These are phyloP conservation scores for Clarias platycephalus DNA, from an alignment of 2,797 vertebrate genomes.

Conservation along the genomic window DNA sequence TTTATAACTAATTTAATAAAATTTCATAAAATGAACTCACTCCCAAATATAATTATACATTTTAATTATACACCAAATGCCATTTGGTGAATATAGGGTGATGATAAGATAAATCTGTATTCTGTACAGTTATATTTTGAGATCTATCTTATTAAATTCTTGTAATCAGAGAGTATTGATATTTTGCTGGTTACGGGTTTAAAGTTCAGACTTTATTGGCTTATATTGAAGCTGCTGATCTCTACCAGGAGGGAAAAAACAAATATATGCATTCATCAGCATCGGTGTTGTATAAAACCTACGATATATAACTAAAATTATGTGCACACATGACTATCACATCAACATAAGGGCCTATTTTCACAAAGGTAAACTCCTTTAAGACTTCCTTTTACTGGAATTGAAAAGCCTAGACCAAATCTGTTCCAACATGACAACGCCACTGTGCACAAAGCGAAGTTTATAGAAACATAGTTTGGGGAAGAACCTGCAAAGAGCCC, in stretches of 20 bases:
- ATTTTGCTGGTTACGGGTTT: neutral
- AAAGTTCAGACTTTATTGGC: neutral
- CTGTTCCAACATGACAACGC: neutral
- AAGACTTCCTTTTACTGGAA: neutral
- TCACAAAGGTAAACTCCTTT: neutral
- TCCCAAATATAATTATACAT: neutral
- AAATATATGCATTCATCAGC: neutral
- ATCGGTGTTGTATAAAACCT: neutral
- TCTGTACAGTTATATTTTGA: neutral
- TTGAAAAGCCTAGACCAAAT: neutral
- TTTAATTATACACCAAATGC: neutral
- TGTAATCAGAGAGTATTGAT: neutral
- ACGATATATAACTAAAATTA: neutral
- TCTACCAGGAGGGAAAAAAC: neutral
- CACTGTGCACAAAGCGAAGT: neutral
- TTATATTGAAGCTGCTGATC: neutral
- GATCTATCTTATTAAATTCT: neutral
- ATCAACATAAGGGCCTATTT: neutral
- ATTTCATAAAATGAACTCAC: neutral
- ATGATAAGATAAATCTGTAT: neutral
- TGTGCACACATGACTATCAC: neutral
- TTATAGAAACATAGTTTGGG: neutral
- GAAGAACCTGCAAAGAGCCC: neutral
- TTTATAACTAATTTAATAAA: neutral
- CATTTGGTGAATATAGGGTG: neutral